Evolutionary conservation across 2,888 invertebrate species (phyloP).

Genomic region (Tetropium fuscum): DNA sequence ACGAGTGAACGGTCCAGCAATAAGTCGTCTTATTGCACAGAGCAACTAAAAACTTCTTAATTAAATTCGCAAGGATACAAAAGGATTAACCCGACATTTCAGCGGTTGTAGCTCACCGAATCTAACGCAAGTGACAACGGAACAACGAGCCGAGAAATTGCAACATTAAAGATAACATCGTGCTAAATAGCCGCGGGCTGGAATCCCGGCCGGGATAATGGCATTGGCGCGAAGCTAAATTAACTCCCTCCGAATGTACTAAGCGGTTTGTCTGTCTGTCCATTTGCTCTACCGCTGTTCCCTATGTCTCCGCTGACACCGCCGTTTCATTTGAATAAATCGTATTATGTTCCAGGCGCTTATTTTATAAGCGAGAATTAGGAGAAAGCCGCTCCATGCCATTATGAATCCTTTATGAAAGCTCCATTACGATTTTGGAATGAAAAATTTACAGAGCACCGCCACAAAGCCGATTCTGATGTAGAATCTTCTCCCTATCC

Average conservation of each 20-base stretch:
- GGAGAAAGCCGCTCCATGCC: constrained; percentile 13
- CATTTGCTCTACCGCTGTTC: constrained; percentile 33
- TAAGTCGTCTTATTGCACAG: constrained; percentile 25
- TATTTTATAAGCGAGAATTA: constrained; percentile 31
- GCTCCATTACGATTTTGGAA: constrained; percentile 4
- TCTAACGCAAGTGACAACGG: constrained; percentile 55
- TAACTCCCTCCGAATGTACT: constrained; percentile 60
- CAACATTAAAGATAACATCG: constrained; percentile 67
- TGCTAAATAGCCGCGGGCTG: constrained; percentile 65
- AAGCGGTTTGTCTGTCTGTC: constrained; percentile 55
- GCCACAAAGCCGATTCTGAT: no score
- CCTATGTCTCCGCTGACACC: constrained; percentile 22
- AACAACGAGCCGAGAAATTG: constrained; percentile 67
- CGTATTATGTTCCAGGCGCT: constrained; percentile 35
- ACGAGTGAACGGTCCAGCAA: constrained; percentile 14
- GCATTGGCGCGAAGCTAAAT: constrained; percentile 62
- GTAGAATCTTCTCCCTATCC: no score
- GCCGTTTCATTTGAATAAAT: constrained; percentile 42
- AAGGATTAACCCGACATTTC: constrained; percentile 41
- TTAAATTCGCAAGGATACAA: constrained; percentile 54
- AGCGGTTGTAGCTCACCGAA: constrained; percentile 37
- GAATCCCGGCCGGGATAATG: constrained; percentile 63
- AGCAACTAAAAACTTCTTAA: constrained; percentile 53
- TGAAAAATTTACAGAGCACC: constrained; percentile 1
- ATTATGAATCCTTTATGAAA: constrained; percentile 25